A percentile compares a stretch with the other conserved stretches of the same genome.
phyloP scores from a whole-genome alignment of 2,797 vertebrate species.

The Enteromius unitaeniatus region DNA sequence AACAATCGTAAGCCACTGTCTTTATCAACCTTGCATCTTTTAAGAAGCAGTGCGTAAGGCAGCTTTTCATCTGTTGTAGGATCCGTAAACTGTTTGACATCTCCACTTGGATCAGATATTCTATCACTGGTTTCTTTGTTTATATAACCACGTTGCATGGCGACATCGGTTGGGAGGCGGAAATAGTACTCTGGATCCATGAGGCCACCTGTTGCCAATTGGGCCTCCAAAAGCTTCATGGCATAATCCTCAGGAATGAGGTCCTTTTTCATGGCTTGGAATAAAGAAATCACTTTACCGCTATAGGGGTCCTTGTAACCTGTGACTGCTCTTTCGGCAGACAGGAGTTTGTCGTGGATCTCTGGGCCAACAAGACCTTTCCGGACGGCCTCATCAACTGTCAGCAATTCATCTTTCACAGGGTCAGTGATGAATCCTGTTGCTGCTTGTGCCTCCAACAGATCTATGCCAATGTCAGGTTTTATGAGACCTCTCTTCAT shows the following conservation, averaged over 20 bases:
- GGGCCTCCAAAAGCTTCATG: slow-evolving; percentile 91
- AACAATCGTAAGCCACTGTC: slow-evolving; percentile 82
- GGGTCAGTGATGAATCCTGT: slow-evolving; percentile 95
- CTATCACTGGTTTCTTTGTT: slow-evolving; percentile 88
- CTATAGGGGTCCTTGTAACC: slow-evolving; percentile 96
- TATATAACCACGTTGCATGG: slow-evolving; percentile 90
- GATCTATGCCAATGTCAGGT: slow-evolving; percentile 82
- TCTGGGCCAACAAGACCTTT: slow-evolving; percentile 94
- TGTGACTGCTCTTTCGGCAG: slow-evolving; percentile 91
- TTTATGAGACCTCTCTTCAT: slow-evolving; percentile 89
- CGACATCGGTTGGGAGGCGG: slow-evolving; percentile 89
- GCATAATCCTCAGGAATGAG: slow-evolving; percentile 90
- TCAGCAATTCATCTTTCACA: slow-evolving; percentile 86
- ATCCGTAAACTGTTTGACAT: slow-evolving; percentile 85
- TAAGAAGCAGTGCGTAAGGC: slow-evolving; percentile 88
- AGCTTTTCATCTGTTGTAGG: slow-evolving; percentile 89
- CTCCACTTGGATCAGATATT: slow-evolving; percentile 80
- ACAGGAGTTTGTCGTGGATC: slow-evolving; percentile 93
- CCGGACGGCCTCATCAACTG: slow-evolving; percentile 93
- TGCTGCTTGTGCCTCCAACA: slow-evolving; percentile 96
- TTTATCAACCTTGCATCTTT: slow-evolving; percentile 85
- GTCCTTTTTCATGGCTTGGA: slow-evolving; percentile 97
- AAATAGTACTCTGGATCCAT: slow-evolving; percentile 92
- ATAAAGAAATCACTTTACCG: slow-evolving; percentile 92
- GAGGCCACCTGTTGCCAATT: slow-evolving; percentile 90